Evolutionary conservation across 2,113 vertebrate species (phyloP), one percentile per base, ranked within the genome.

Genomic region (Steatornis caripensis): DNA sequence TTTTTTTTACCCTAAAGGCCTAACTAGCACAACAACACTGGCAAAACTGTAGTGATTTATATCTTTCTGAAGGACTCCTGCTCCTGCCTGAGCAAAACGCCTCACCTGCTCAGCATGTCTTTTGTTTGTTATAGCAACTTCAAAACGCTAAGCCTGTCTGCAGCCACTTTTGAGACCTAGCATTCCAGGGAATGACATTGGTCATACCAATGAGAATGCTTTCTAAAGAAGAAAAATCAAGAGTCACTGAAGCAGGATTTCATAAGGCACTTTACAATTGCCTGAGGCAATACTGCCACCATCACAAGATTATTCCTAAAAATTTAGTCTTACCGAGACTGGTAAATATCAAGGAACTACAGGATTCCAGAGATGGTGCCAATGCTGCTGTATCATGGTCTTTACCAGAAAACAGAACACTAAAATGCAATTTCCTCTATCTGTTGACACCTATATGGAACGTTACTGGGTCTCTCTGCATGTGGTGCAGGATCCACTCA

Each of bases 21-120:
- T 87, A 78, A 5, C 18, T 24, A 79, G 17, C 39, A 84, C 72
- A 90, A 72, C 11, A 75, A 68, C 26, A 54, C 74, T 87, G 87
- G 89, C 94, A 96, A 68, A 76, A 89, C 13, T 27, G 13, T 12
- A 81, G 29, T 11, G 81, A 96, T 95, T 89, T 64, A 0, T 93
- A 88, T 78, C 88, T 88, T 87, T 69, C 76, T 69, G 58, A 89
- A 71, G 37, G 64, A 96, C 90, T 94, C 77, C 72, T 77, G 51
- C 48, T 84, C 79, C 60, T 81, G 88, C 39, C 90, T 87, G 92
- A 87, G 86, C 95, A 92, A 48, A 95, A 71, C 92, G 89, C 60
- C 64, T 81, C 60, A 87, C 21, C 15, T 57, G 34, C 78, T 70
- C 51, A 92, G 61, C 65, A 74, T 48, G 46, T 7, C 41, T 81